Base-by-base conservation (phyloP, 2,797 vertebrate genomes). In the Chaetodon trifasciatus region DNA sequence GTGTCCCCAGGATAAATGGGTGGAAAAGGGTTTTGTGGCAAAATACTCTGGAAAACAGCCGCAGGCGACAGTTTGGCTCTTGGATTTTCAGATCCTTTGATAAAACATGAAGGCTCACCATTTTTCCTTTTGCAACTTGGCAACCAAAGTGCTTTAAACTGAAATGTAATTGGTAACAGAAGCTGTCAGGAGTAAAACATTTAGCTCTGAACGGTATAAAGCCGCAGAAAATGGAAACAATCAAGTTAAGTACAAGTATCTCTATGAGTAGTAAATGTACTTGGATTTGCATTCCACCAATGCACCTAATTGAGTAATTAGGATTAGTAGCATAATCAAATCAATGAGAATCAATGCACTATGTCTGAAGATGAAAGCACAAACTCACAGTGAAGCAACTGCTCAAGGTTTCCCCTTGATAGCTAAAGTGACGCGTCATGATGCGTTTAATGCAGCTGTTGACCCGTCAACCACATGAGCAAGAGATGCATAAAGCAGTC, bases 401-500 rank as follows among this genome's bases (percentile, higher is more conserved):
- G 74, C 58, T 52, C 32, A 32, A 46, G 15, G 57, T 60, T 61
- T 13, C 57, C 35, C 37, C 15, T 49, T 70, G 61, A 70, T 64
- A 37, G 76, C 60, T 40, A 50, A 70, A 83, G 64, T 72, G 67
- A 79, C 68, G 69, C 40, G 28, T 86, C 61, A 46, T 60, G 70
- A 85, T 63, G 52, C 15, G 24, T 82, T 79, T 71, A 75, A 69
- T 70, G 69, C 32, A 66, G 52, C 58, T 9, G 16, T 32, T 82
- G 80, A 90, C 86, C 82, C 76, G 23, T 81, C 74, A 69, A 53
- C 71, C 37, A 16, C 49, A 72, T 3, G 46, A 82, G 50, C 64
- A 16, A 21, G 64, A 50, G 61, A 74, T 47, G 46, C 72, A 69
- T 62, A 78, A 91, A 86, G 58, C 78, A 80, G 79, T 79, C 77